Evolutionary conservation across 2,113 vertebrate species (phyloP), one percentile per base, ranked within the genome.

Genomic region (Oreochromis tanganicae): DNA sequence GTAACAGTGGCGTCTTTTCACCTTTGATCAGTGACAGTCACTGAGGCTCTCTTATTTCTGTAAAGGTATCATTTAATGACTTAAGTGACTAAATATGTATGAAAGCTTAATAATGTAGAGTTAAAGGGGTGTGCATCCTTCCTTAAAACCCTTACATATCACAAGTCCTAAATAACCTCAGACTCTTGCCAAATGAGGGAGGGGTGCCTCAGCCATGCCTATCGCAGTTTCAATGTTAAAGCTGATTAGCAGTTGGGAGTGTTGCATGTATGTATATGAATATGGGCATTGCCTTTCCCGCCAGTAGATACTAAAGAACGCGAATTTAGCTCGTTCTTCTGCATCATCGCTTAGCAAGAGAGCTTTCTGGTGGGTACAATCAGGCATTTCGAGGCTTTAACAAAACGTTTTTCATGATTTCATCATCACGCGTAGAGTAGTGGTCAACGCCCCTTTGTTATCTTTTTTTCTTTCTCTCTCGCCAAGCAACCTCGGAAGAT

Each of bases 381-480:
- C 43, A 78, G 29, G 54, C 9, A 63, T 38, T 83, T 90, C 86
- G 7, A 34, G 19, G 34, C 34, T 71, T 80, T 78, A 79, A 82
- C 41, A 61, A 52, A 46, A 29, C 81, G 34, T 78, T 88, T 83
- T 61, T 66, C 78, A 66, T 41, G 87, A 87, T 93, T 95, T 92
- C 89, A 88, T 94, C 92, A 90, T 90, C 80, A 91, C 85, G 81
- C 83, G 66, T 83, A 68, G 41, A 78, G 50, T 71, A 68, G 24
- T 38, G 55, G 90, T 57, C 4, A 32, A 89, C 92, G 80, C 93
- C 93, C 84, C 85, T 79, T 78, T 80, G 34, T 61, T 66, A 73
- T 73, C 63, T 63, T 68, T 29, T 43, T 24, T 36, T 73, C n/a
- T 24, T 17, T 43, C 68, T 3, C 68, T 27, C 41, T 46, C 41